Base-by-base conservation (phyloP, 2,888 invertebrate species). In the Drosophila imparisetae region DNA sequence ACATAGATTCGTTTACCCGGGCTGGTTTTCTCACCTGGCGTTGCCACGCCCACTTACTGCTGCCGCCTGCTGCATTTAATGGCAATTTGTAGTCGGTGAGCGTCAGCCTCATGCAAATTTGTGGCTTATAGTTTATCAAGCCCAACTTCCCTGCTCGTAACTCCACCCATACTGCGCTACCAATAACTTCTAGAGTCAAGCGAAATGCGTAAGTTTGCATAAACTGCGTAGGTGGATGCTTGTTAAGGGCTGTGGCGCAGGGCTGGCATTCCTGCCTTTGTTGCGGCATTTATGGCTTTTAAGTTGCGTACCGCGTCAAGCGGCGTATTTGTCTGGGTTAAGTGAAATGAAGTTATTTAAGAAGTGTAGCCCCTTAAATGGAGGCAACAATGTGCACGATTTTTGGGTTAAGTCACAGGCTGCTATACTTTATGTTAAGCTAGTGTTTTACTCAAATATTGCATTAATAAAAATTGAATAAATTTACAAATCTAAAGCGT, bases 61-160 rank as follows among this genome's bases (percentile, higher is more conserved):
- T 34, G 42, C 54, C 40, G 78, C 64, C 78, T 73, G 76, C 79
- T 86, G 90, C 90, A 75, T 85, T 89, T 87, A 86, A 89, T 86
- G 75, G 88, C 89, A 89, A 86, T 89, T 86, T 86, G 89, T 87
- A 89, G 88, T 85, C 78, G 74, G 86, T 72, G 89, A 82, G 83
- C 78, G 57, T 67, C 59, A 59, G 78, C 77, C 60, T 66, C 88
- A 86, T 86, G 90, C 85, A 89, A 86, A 86, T 86, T 86, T 89
- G 85, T 89, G 90, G 85, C 85, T 86, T 86, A 86, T 78, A 86
- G 88, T 89, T 85, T 87, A 89, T 86, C 85, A 86, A 82, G 86
- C 83, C 69, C 40, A 66, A 72, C 72, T 69, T 58, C 45, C 68
- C 27, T 38, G 34, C 52, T 55, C 55, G 55, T 38, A 38, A 29